phyloP scores from a whole-genome alignment of 2,888 invertebrate species.

The Acanthopleura granulata region DNA sequence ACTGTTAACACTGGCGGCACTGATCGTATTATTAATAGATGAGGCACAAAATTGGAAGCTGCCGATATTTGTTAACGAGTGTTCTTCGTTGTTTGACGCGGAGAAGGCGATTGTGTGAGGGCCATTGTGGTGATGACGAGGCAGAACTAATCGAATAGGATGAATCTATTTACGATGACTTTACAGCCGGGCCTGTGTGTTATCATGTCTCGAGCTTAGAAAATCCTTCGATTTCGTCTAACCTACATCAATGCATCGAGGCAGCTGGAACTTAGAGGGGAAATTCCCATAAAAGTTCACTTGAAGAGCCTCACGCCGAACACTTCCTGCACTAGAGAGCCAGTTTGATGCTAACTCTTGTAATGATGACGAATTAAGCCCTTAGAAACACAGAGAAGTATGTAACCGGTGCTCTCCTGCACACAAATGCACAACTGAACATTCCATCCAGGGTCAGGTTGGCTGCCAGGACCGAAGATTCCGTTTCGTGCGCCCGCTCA shows the following conservation, averaged over 20 bases:
- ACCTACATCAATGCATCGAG: not conserved
- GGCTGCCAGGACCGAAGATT: no score
- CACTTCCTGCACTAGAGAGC: no score
- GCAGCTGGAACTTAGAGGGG: not conserved
- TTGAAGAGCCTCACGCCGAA: no score
- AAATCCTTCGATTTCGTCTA: no score
- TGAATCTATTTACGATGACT: constrained; percentile 1
- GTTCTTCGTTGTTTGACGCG: constrained; percentile 10
- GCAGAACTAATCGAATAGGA: constrained; percentile 11
- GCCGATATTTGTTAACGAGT: constrained; percentile 18
- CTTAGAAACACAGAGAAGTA: no score
- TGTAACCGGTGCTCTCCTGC: no score
- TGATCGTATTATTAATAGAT: constrained; percentile 20
- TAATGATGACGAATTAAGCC: constrained; percentile 3
- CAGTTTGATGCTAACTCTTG: not conserved
- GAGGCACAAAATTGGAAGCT: constrained; percentile 18
- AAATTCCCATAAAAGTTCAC: not conserved
- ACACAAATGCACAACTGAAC: no score
- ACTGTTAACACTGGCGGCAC: constrained; percentile 3
- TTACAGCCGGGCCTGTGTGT: not conserved
- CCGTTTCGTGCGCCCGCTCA: no score
- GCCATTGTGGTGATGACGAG: constrained; percentile 12
- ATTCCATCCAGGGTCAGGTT: no score
- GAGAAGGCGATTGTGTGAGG: not conserved
- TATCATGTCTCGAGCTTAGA: not conserved